phyloP scores from a whole-genome alignment of 2,797 vertebrate genomes.

The Sebastes minor region DNA sequence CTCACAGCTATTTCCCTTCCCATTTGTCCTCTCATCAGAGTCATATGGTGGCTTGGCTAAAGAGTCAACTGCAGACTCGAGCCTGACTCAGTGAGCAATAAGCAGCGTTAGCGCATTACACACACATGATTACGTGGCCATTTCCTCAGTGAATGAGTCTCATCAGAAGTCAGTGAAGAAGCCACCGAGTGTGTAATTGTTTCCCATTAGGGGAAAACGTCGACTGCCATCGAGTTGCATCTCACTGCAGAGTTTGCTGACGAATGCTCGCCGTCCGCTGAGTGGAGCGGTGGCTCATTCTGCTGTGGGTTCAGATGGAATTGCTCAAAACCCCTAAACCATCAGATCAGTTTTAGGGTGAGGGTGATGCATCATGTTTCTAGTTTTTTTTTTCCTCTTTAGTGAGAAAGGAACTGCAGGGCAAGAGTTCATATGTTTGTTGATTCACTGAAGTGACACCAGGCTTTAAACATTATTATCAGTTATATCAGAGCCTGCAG shows the following conservation, averaged over 20 bases:
- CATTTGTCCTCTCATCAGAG: conserved; percentile 25
- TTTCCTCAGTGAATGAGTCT: conserved; percentile 79
- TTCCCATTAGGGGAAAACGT: conserved; percentile 79
- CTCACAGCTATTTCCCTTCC: background rate
- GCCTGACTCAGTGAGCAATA: conserved; percentile 80
- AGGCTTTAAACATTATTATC: conserved; percentile 52
- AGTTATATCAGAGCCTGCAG: conserved; percentile 34
- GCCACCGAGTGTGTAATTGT: conserved; percentile 86
- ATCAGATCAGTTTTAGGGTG: conserved; percentile 38
- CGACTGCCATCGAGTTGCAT: conserved; percentile 67
- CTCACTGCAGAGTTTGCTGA: conserved; percentile 75
- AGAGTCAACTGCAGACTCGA: conserved; percentile 47
- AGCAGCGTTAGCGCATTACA: conserved; percentile 81
- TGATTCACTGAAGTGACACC: conserved; percentile 50
- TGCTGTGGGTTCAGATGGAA: conserved; percentile 60
- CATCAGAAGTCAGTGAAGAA: conserved; percentile 83
- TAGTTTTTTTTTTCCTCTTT: background rate
- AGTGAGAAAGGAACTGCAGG: conserved; percentile 16
- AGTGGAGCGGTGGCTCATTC: conserved; percentile 48
- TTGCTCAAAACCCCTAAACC: conserved; percentile 53
- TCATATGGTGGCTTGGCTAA: conserved; percentile 49
- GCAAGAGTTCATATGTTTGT: conserved; percentile 50
- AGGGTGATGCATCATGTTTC: conserved; percentile 25
- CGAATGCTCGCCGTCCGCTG: conserved; percentile 66
- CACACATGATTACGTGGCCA: conserved; percentile 83